Evolutionary conservation across 2,888 invertebrate species (phyloP).

Genomic region (Dryobota labecula): DNA sequence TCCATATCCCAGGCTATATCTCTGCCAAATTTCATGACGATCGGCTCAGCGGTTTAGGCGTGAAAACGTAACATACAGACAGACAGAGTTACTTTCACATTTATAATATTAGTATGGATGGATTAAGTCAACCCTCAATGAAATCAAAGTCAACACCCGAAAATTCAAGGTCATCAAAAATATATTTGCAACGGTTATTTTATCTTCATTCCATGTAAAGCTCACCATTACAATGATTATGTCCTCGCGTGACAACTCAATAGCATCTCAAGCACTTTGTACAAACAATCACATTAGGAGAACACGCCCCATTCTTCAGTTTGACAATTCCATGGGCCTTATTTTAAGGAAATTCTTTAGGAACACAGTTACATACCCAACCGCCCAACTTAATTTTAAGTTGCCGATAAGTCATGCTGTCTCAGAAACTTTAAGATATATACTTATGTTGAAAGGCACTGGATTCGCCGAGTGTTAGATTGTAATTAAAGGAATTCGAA

Average conservation of each 20-base stretch:
- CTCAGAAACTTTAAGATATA: background rate
- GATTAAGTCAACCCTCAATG: too few species aligned
- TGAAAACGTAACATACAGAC: too few species aligned
- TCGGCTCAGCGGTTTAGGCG: too few species aligned
- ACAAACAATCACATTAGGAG: conserved; percentile 49
- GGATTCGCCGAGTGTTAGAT: background rate
- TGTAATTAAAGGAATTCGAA: background rate
- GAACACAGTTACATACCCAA: background rate
- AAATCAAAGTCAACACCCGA: background rate
- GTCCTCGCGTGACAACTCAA: conserved; percentile 50
- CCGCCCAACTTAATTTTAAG: background rate
- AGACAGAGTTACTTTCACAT: too few species aligned
- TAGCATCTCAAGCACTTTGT: conserved; percentile 23
- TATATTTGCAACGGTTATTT: conserved; percentile 3
- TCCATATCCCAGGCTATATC: too few species aligned
- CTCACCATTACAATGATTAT: conserved; percentile 50
- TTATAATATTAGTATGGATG: too few species aligned
- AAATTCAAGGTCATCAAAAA: conserved; percentile 9
- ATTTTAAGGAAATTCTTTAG: background rate
- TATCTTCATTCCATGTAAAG: conserved; percentile 17
- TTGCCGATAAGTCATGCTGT: background rate
- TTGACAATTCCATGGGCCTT: background rate
- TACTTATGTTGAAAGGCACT: background rate
- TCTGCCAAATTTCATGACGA: too few species aligned
- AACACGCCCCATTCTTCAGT: conserved; percentile 10